phyloP scores from a whole-genome alignment of 2,888 invertebrate species.

The Lasius platythorax region DNA sequence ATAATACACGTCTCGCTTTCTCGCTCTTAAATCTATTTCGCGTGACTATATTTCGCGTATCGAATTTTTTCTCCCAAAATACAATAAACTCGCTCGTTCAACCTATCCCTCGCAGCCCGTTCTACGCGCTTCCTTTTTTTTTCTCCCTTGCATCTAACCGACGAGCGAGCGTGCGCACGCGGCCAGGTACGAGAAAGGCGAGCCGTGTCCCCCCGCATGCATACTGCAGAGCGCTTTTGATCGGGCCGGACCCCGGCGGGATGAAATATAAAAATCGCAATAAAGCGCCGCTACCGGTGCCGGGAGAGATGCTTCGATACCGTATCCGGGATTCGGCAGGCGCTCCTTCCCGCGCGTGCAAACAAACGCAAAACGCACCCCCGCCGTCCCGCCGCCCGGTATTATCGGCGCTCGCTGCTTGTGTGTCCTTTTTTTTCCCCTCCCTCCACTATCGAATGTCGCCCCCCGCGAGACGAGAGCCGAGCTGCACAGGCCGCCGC shows the following conservation, averaged over 20 bases:
- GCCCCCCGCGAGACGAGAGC: slow-evolving; percentile 47
- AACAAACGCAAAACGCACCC: slow-evolving; percentile 57
- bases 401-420: slow-evolving; percentile 56
- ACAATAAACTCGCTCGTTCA: slow-evolving; percentile 58
- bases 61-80: slow-evolving; percentile 39
- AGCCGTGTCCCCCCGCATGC: slow-evolving; percentile 72
- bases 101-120: slow-evolving; percentile 5
- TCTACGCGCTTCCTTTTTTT: slow-evolving; percentile 51
- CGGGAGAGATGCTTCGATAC: slow-evolving; percentile 74
- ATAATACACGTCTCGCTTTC: slow-evolving; percentile 23
- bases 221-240: slow-evolving; percentile 80
- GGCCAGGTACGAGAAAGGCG: slow-evolving; percentile 70
- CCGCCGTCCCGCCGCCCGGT: slow-evolving; percentile 42
- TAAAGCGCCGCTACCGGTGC: slow-evolving; percentile 78
- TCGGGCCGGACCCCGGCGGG: slow-evolving; percentile 75
- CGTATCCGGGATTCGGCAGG: slow-evolving; percentile 74
- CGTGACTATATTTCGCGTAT: neutral
- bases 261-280: slow-evolving; percentile 83
- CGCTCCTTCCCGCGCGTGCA: slow-evolving; percentile 65
- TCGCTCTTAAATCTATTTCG: slow-evolving; percentile 42
- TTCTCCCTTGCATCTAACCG: slow-evolving; percentile 45
- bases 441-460: slow-evolving; percentile 49
- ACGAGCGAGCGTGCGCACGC: slow-evolving; percentile 58
- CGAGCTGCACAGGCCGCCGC: slow-evolving; percentile 20
- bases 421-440: slow-evolving; percentile 10